These are phyloP conservation scores for Thera obeliscata DNA, from an alignment of 2,888 invertebrate species.

Conservation along the genomic window DNA sequence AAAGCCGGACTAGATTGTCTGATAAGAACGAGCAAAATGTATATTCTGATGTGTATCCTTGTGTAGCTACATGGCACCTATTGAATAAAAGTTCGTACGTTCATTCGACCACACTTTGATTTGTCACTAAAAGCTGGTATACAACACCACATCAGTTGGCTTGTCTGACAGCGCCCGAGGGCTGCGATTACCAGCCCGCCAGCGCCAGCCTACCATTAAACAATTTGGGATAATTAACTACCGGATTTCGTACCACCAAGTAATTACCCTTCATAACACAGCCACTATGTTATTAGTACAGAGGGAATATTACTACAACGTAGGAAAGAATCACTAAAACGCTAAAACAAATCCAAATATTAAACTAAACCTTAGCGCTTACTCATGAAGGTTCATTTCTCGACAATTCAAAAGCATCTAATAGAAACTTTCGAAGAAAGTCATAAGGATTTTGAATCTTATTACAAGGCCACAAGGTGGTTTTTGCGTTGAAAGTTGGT, in stretches of 20 bases:
- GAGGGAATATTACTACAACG: constrained; percentile 1
- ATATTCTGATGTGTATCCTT: too few relatives aligned
- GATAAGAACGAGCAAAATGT: too few relatives aligned
- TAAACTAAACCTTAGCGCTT: not conserved
- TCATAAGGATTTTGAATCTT: not conserved
- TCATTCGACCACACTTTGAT: not conserved
- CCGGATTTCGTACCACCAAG: constrained; percentile 76
- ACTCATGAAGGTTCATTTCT: not conserved
- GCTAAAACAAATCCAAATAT: not conserved
- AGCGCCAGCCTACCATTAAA: constrained; percentile 71
- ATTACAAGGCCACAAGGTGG: not conserved
- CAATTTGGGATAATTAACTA: constrained; percentile 85
- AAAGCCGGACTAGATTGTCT: too few relatives aligned
- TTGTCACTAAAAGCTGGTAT: constrained; percentile 16
- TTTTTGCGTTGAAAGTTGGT: not conserved
- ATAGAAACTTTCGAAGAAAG: not conserved
- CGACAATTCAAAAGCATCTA: not conserved
- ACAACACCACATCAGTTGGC: constrained; percentile 24
- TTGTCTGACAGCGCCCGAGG: constrained; percentile 38
- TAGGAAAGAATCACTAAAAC: not conserved
- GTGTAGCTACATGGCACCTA: too few relatives aligned
- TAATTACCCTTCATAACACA: constrained; percentile 81
- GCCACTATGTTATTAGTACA: constrained; percentile 65
- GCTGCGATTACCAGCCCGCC: constrained; percentile 60
- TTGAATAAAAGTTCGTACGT: not conserved